Percentiles rank a stretch among this genome's conserved stretches.
These are phyloP conservation scores for Hippopotamyrus pictus DNA, from an alignment of 2,797 vertebrate species.

Conservation along the genomic window DNA sequence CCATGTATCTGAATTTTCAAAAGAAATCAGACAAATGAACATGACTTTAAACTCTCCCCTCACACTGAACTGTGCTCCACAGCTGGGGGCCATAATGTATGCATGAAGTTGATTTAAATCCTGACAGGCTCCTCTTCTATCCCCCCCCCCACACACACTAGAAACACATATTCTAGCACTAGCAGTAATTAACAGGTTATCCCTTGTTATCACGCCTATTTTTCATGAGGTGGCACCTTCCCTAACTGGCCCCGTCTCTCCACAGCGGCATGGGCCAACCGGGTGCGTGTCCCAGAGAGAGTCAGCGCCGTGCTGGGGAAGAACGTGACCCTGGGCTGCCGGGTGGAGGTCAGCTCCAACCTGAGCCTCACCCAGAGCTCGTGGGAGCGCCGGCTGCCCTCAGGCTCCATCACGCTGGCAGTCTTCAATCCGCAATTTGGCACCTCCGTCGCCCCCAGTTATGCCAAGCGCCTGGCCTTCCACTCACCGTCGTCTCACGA, in stretches of 20 bases:
- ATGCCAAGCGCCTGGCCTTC: constrained; percentile 76
- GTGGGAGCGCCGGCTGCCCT: constrained; percentile 83
- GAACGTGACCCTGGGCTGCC: constrained; percentile 85
- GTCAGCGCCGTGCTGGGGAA: constrained; percentile 90
- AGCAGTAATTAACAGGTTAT: neutral
- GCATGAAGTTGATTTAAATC: neutral
- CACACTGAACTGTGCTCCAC: neutral
- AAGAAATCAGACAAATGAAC: neutral
- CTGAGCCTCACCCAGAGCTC: constrained; percentile 85
- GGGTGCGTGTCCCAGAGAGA: constrained; percentile 78
- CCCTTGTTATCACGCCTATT: neutral
- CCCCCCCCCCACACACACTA: neutral
- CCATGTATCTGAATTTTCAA: neutral
- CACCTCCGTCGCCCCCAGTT: constrained; percentile 82
- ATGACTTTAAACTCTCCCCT: neutral
- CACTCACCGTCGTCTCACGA: constrained; percentile 81
- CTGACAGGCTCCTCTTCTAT: neutral
- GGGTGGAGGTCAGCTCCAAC: constrained; percentile 83
- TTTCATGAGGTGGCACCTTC: neutral
- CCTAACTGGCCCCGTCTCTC: neutral
- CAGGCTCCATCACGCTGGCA: constrained; percentile 77
- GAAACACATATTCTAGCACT: neutral
- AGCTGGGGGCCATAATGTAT: neutral
- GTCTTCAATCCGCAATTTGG: constrained; percentile 88
- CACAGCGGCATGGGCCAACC: constrained; percentile 78